A percentile compares a stretch with the other conserved stretches of the same genome.
Evolutionary conservation across 2,888 invertebrate species (phyloP).

Genomic region (Malachius bipustulatus): DNA sequence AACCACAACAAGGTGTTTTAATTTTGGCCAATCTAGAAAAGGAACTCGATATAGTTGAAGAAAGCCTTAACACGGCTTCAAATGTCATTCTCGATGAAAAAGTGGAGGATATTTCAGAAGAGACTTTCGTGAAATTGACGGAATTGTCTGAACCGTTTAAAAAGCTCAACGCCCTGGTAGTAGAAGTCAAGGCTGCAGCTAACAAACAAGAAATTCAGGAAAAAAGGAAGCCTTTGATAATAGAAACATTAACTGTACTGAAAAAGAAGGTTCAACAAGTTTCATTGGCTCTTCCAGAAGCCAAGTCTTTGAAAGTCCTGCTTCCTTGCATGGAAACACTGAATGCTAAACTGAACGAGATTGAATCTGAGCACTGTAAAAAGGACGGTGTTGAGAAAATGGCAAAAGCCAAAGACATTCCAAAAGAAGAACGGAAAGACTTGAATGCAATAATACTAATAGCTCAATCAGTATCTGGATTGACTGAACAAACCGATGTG

Average conservation of each 20-base stretch:
- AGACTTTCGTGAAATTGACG: neutral
- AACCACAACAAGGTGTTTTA: neutral
- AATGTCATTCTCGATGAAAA: conserved; percentile 1
- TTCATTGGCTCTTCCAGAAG: conserved; percentile 3
- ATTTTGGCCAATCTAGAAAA: conserved; percentile 5
- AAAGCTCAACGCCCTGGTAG: conserved; percentile 11
- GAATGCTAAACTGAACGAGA: neutral
- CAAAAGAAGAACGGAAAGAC: no score
- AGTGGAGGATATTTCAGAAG: neutral
- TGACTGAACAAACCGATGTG: neutral
- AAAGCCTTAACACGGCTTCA: neutral
- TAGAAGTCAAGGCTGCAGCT: conserved; percentile 7
- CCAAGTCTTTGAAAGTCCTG: neutral
- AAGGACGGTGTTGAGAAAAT: no score
- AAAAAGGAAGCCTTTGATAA: conserved; percentile 10
- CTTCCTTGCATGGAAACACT: neutral
- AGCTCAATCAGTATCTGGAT: neutral
- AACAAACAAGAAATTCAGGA: conserved; percentile 8
- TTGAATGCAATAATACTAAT: neutral
- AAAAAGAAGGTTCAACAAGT: conserved; percentile 8
- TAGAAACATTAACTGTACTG: conserved; percentile 8
- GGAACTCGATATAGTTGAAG: conserved; percentile 1
- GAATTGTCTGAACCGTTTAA: conserved; percentile 8
- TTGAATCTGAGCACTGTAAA: no score
- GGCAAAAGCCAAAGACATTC: no score